phyloP scores from a whole-genome alignment of 1,140 invertebrate species.

The Pogonomyrmex californicus region DNA sequence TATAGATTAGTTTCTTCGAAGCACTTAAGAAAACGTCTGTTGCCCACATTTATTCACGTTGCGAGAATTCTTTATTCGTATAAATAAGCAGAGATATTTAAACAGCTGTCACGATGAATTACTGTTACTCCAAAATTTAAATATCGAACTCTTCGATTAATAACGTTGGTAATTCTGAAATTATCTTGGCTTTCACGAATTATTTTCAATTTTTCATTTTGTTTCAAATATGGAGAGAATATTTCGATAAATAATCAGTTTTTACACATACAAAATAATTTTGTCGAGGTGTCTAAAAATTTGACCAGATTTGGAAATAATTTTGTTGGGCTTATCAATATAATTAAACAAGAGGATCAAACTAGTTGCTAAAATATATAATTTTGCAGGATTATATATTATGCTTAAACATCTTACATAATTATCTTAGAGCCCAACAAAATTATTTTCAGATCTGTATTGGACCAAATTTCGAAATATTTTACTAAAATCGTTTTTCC shows the following conservation, averaged over 20 bases:
- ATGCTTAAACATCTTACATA: no score
- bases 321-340: no score
- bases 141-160: conserved; percentile 20
- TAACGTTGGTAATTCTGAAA: background rate
- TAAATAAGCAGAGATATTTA: conserved; percentile 56
- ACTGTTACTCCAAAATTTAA: background rate
- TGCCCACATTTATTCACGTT: background rate
- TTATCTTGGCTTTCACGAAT: background rate
- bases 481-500: background rate
- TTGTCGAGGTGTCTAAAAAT: no score
- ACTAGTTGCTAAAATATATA: no score
- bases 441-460: no score
- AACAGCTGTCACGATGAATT: conserved; percentile 51
- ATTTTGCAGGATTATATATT: no score
- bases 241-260: background rate
- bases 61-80: conserved; percentile 37
- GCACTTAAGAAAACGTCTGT: conserved; percentile 35
- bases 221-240: background rate
- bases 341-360: no score
- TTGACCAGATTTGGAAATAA: no score
- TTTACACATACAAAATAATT: no score
- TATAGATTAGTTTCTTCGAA: conserved; percentile 42
- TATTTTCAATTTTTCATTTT: background rate
- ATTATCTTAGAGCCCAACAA: no score
- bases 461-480: no score